Evolutionary conservation across 1,140 invertebrate species (phyloP).

Genomic region (Pteromalus puparum): DNA sequence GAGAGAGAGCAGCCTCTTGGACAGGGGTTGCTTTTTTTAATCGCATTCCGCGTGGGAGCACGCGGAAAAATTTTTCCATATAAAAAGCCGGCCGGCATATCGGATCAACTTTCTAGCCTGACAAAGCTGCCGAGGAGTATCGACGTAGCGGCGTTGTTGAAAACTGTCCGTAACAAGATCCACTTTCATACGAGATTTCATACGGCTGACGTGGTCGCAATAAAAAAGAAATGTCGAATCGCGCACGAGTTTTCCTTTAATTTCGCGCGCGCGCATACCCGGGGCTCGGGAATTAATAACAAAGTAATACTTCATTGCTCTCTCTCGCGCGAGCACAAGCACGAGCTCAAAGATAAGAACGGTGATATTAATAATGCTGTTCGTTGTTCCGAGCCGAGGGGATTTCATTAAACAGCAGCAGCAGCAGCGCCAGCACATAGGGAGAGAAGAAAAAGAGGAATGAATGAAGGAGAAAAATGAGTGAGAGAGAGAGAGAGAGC

Average conservation of each 20-base stretch:
- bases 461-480: conserved; percentile 50
- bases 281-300: conserved; percentile 71
- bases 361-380: conserved; percentile 72
- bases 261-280: background rate
- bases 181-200: no score
- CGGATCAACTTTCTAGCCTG: conserved; percentile 12
- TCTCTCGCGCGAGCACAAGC: no score
- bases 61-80: conserved; percentile 10
- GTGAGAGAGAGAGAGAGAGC: conserved; percentile 55
- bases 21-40: conserved; percentile 12
- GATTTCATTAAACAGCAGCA: conserved; percentile 70
- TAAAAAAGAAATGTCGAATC: background rate
- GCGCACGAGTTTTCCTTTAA: conserved; percentile 25
- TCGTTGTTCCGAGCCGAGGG: conserved; percentile 63
- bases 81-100: background rate
- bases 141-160: no score
- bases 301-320: conserved; percentile 72
- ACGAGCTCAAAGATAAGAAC: conserved; percentile 67
- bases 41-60: background rate
- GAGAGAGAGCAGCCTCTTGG: background rate
- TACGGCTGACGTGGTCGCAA: background rate
- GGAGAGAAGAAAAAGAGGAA: conserved; percentile 56
- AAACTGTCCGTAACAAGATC: background rate
- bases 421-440: conserved; percentile 51
- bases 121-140: background rate